phyloP scores from a whole-genome alignment of 1,140 invertebrate species.

The Hormaphis cornu region DNA sequence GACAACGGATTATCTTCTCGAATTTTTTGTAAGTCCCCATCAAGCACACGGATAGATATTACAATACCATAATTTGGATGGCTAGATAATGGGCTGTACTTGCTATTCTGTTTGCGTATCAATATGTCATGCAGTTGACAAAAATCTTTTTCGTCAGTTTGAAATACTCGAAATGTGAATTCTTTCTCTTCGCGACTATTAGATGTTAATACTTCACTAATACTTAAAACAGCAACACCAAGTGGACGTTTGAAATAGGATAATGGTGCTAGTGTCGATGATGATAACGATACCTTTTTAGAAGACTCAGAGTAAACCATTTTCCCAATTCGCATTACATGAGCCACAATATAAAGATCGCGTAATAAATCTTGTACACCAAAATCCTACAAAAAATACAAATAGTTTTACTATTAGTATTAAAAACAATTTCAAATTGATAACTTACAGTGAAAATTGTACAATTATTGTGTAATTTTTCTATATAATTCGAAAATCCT shows the following conservation, averaged over 20 bases:
- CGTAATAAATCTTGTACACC: constrained; percentile 69
- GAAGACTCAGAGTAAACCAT: constrained; percentile 72
- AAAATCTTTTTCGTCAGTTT: constrained; percentile 84
- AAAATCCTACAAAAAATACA: constrained; percentile 47
- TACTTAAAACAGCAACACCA: constrained; percentile 66
- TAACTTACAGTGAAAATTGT: constrained; percentile 73
- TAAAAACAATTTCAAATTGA: background rate
- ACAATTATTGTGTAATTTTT: constrained; percentile 76
- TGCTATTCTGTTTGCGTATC: constrained; percentile 68
- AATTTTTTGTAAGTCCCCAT: constrained; percentile 63
- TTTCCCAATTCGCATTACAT: constrained; percentile 76
- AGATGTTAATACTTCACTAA: constrained; percentile 39
- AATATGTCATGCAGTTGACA: constrained; percentile 79
- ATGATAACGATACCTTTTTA: constrained; percentile 49
- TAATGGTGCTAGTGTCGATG: constrained; percentile 43
- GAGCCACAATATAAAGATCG: constrained; percentile 76
- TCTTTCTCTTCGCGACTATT: constrained; percentile 51
- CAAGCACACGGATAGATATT: constrained; percentile 60
- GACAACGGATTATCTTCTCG: constrained; percentile 65
- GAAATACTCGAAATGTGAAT: constrained; percentile 66
- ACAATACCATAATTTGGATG: constrained; percentile 64
- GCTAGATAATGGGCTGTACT: constrained; percentile 67
- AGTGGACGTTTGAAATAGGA: constrained; percentile 61
- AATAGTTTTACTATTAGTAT: background rate
- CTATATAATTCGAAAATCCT: constrained; percentile 79